These are phyloP conservation scores for Xyliphius kryptos DNA, from an alignment of 2,113 vertebrate genomes.

Conservation along the genomic window DNA sequence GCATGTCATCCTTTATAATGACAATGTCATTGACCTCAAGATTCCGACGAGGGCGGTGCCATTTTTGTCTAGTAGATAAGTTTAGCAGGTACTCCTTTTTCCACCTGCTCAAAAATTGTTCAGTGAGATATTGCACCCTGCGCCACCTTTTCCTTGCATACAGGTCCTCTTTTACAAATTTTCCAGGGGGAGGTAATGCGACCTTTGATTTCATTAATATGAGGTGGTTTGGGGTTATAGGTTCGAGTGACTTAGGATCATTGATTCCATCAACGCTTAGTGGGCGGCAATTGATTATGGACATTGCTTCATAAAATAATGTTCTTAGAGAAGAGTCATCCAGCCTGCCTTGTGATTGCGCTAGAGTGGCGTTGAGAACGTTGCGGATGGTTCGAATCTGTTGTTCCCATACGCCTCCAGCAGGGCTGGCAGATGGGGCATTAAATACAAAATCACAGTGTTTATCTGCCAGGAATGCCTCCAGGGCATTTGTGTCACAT, in stretches of 20 bases:
- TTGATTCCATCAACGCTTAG: slow-evolving; percentile 8
- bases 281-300: neutral
- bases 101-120: no score
- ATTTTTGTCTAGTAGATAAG: no score
- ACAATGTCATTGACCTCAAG: no score
- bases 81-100: no score
- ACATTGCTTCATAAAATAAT: neutral
- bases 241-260: slow-evolving; percentile 2
- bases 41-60: no score
- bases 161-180: no score
- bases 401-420: neutral
- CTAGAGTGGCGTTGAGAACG: neutral
- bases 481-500: slow-evolving; percentile 5
- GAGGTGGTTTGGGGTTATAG: neutral
- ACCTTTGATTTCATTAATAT: neutral
- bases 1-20: no score
- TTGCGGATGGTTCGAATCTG: neutral
- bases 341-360: neutral
- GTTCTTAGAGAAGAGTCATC: neutral
- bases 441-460: neutral
- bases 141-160: no score
- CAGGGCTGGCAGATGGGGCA: no score
- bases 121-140: no score
- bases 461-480: slow-evolving; percentile 13
- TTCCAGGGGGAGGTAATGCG: neutral